phyloP scores from a whole-genome alignment of 2,113 vertebrate species.

The Cavia porcellus region DNA sequence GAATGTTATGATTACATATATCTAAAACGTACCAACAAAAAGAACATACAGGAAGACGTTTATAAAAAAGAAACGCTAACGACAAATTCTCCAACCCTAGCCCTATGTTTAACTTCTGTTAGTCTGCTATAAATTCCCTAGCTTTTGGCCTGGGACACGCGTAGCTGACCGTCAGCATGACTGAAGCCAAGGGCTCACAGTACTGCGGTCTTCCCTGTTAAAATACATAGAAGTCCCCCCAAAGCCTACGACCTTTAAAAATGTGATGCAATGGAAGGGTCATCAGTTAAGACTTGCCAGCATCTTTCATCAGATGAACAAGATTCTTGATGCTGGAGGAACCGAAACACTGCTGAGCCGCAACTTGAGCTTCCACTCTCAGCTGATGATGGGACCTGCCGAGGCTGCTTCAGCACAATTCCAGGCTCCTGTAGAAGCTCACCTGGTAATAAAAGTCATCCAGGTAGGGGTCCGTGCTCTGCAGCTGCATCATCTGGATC shows the following conservation, averaged over 20 bases:
- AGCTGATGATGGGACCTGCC: not conserved
- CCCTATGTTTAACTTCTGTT: not conserved
- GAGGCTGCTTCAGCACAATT: not conserved
- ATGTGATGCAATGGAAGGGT: not conserved
- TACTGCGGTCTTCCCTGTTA: not conserved
- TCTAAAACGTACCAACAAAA: not conserved
- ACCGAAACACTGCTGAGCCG: not conserved
- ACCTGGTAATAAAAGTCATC: slow-evolving; percentile 99
- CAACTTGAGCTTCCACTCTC: not conserved
- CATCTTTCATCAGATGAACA: not conserved
- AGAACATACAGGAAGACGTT: not conserved
- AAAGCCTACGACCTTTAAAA: not conserved
- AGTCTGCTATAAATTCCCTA: not conserved
- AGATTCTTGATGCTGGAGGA: not conserved
- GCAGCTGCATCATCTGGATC: slow-evolving; percentile 99
- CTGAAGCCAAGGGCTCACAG: not conserved
- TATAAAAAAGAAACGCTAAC: not conserved
- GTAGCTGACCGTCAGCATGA: not conserved
- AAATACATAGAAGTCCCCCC: not conserved
- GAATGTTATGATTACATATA: not conserved
- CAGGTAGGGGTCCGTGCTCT: slow-evolving; percentile 98
- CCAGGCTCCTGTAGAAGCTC: rapidly evolving
- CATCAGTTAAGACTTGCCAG: not conserved
- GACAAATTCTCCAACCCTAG: not conserved
- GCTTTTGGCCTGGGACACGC: not conserved